Base-by-base conservation (phyloP, 30 jellyfish, hydroid and myxozoan genomes). In the Hydra vulgaris region DNA sequence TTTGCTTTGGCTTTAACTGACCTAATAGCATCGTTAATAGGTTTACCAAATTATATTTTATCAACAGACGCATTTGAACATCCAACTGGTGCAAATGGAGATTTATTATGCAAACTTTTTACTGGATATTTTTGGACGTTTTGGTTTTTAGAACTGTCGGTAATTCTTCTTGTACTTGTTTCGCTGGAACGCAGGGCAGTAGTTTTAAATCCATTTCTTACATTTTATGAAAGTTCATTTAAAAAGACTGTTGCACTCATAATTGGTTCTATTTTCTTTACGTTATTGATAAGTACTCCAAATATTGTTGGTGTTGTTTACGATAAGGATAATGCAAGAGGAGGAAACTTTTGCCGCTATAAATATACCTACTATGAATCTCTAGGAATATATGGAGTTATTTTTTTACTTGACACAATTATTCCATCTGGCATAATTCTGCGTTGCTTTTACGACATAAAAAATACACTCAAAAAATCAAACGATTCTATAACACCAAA, bases 1-100 rank as follows among this genome's bases (percentile, higher is more conserved):
- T 21, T 84, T 77, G 89, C 88, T 25, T 82, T 88, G 3, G 90
- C 95, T 0, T n/a, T 74, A 0, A 76, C 94, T 0, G 96, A 88
- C 70, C 26, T 83, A 25, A 15, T 27, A 0, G 22, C 85, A 4
- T 79, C 96, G 15, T 76, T 80, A 0, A 73, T 84, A 19, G 74
- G 86, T 18, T 23, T 88, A n/a, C 96, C 96, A 21, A 53, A 66
- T 27, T 88, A 88, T 70, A 54, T 83, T 0, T 66, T 83, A 77
- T 77, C 91, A 1, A 83, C 96, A 12, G 82, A 87, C 8, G n/a
- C 52, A 15, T 84, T 83, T 27, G 68, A 56, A 20, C 96, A 83
- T 75, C 95, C 95, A 0, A 23, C 27, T 17, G 96, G 95, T 24
- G 26, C 15, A 18, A 54, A 40, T 15, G 96, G 96, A 21, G 77